Base-by-base conservation (phyloP, 2,113 vertebrate genomes). In the Vulpes lagopus region DNA sequence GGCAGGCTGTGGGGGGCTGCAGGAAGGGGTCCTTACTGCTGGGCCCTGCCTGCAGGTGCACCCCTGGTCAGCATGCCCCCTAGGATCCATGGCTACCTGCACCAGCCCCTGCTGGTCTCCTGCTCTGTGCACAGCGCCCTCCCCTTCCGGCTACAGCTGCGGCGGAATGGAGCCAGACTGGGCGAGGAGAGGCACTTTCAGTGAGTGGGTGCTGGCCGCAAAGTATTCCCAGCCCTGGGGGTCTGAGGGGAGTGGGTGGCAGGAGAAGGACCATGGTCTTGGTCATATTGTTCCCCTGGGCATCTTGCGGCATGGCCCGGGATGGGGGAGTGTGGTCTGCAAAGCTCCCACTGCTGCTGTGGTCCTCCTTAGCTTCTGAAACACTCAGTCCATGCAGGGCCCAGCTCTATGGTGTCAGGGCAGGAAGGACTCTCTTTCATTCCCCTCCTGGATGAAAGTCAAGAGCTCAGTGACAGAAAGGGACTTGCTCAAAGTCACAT, bases 21-120 rank as follows among this genome's bases (percentile, higher is more conserved):
- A 4, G 49, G 35, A 55, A 27, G 16, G 25, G 1, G 1, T 62
- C 73, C 90, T 94, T 65, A 96, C 27, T 0, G 16, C 76, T 23
- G 35, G 79, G 49, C 76, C 59, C 86, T 35, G 3, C 32, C 35
- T 55, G 22, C 96, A 99, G 99, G 98, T 60, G 98, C 98, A 43
- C 99, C 99, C 7, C 96, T 98, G 94, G 99, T 99, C 98, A 99
- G 98, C 97, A 99, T 99, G 99, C 98, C 99, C 14, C 97, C 98
- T 53, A 97, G 95, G 94, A 99, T 99, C 94, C 99, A 98, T 0
- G 99, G 99, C 30, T 98, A 99, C 97, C 99, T 95, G 97, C 98
- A 94, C 83, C 99, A 99, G 98, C 99, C 99, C 0, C 98, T 98
- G 96, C 97, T 98, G 74, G 99, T 99, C 95, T 98, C 98, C 97